Percentiles rank a stretch among this genome's conserved stretches.
phyloP scores from a whole-genome alignment of 2,113 vertebrate species.

The Pomatorhinus ruficollis region DNA sequence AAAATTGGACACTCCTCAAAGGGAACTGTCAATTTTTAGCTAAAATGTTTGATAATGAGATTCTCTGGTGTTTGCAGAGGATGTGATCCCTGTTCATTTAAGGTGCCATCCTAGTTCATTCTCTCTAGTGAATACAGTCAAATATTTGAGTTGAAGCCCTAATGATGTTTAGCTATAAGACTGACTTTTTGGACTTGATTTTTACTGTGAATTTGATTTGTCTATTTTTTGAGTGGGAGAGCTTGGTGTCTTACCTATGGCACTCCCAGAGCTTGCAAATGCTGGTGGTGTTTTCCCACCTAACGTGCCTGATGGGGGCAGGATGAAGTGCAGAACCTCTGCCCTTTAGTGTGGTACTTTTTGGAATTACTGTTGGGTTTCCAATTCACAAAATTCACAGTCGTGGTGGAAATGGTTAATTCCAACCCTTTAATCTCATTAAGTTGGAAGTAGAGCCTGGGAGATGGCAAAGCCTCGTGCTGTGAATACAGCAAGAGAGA shows the following conservation, averaged over 20 bases:
- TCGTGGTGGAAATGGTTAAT: background rate
- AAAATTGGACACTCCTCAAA: background rate
- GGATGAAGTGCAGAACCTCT: background rate
- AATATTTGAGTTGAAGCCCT: background rate
- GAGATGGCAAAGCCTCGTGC: background rate
- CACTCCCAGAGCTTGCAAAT: background rate
- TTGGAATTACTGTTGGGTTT: background rate
- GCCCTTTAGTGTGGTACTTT: background rate
- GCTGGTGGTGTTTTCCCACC: background rate
- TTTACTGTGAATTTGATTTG: background rate
- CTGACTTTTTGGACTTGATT: background rate
- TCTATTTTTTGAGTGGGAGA: background rate
- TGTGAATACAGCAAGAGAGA: background rate
- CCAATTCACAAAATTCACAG: background rate
- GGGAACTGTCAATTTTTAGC: background rate
- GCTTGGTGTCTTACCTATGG: background rate
- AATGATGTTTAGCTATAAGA: background rate
- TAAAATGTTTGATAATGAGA: background rate
- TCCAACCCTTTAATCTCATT: background rate
- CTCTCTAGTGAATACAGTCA: background rate
- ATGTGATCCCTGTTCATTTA: background rate
- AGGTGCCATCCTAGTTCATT: background rate
- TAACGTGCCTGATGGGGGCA: rapidly evolving
- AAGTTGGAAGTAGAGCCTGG: background rate
- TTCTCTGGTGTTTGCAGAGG: background rate